Evolutionary conservation across 2,888 invertebrate species (phyloP), one percentile per base, ranked within the genome.

Genomic region (Amphimallon solstitiale): DNA sequence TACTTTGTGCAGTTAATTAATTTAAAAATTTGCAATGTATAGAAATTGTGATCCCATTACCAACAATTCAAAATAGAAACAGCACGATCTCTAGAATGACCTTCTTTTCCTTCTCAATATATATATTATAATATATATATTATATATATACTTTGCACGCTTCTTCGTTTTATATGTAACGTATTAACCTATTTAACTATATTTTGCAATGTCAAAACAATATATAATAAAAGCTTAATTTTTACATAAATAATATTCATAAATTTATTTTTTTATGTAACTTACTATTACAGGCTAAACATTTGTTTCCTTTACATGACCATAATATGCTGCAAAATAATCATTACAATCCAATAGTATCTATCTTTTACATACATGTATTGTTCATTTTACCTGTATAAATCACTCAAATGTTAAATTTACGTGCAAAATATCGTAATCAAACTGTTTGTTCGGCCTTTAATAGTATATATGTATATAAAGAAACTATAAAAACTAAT

Each of bases 1-100:
- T 73, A 72, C 69, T 76, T 76, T 76, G 76, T 76, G 74, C 74
- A 76, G 73, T 70, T 71, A 72, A 75, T 72, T 45, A 43, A 46
- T 54, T 56, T 56, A 54, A 54, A 46, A 64, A 64, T 45, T 52
- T 64, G 64, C 49, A 62, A 62, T 59, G 56, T 59, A 49, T 52
- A 63, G 63, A 63, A 46, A 64, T 56, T 56, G 56, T 64, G 64
- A 54, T 54, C 64, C 64, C 64, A 21, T 56, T 46, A 46, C 64
- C 64, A 43, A 63, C 64, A 45, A 54, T 64, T 48, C 46, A 46
- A 62, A 54, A 54, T 64, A 64, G 54, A 64, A 64, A 63, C 63
- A 38, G 23, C 56, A 46, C 21, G 35, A 52, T 46, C 17, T 51
- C 43, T 64, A 49, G 19, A 48, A 51, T 37, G 62, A 62, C 49